phyloP scores from a whole-genome alignment of 1,140 invertebrate genomes.

The Chionoecetes opilio region DNA sequence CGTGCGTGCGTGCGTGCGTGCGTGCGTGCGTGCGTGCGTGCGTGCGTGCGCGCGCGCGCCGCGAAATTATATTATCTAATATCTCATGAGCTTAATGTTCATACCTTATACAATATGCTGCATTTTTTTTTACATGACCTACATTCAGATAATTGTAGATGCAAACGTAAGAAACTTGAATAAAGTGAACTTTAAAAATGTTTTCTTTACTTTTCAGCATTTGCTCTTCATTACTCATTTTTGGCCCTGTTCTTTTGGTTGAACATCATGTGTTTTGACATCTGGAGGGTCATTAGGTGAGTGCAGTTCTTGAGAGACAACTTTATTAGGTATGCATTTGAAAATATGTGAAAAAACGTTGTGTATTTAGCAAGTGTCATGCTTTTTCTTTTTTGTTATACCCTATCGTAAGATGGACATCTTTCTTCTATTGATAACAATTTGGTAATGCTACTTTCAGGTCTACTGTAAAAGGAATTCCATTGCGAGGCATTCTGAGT shows the following conservation, averaged over 20 bases:
- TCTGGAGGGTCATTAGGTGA: slow-evolving; percentile 50
- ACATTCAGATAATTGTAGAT: too few relatives aligned
- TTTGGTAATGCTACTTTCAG: slow-evolving; percentile 10
- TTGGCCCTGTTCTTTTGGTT: slow-evolving; percentile 43
- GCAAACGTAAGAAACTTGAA: neutral
- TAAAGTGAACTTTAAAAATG: neutral
- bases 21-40: slow-evolving; percentile 30
- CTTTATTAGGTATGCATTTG: neutral
- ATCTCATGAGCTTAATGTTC: too few relatives aligned
- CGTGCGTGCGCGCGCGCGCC: neutral
- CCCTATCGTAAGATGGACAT: too few relatives aligned
- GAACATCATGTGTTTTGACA: slow-evolving; percentile 56
- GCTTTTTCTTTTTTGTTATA: too few relatives aligned
- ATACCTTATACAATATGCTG: too few relatives aligned
- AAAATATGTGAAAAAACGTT: neutral
- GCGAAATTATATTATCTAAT: too few relatives aligned
- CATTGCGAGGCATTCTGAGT: slow-evolving; percentile 48
- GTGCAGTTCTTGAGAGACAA: neutral
- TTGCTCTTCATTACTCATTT: slow-evolving; percentile 40
- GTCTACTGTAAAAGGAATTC: neutral
- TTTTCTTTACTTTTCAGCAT: neutral
- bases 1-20: too few relatives aligned
- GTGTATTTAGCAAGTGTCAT: too few relatives aligned
- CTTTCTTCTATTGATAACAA: neutral
- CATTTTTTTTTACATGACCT: too few relatives aligned